Percentiles rank a stretch among this genome's conserved stretches.
Conservation (phyloP, 1,140 invertebrate genomes). For the Drosophila bocki region DNA sequence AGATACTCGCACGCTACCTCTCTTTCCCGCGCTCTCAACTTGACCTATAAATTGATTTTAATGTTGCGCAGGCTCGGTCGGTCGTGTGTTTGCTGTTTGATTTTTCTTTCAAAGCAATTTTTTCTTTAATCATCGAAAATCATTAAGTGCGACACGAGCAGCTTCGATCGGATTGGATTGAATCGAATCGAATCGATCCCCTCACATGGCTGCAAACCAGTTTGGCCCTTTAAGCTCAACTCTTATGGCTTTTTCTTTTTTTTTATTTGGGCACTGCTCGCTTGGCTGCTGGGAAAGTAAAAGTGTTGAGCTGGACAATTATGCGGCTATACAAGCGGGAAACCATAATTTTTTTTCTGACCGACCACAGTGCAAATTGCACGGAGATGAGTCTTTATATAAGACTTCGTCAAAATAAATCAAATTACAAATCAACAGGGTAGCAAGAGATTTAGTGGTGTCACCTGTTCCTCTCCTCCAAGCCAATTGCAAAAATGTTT, state of each 20-base stretch:
- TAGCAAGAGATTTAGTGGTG: constrained; percentile 48
- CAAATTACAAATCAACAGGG: constrained; percentile 59
- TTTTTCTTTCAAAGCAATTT: constrained; percentile 61
- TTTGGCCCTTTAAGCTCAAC: constrained; percentile 58
- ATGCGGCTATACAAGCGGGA: constrained; percentile 61
- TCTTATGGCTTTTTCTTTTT: constrained; percentile 31
- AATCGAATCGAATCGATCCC: constrained; percentile 42
- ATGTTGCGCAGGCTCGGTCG: constrained; percentile 75
- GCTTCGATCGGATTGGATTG: constrained; percentile 30
- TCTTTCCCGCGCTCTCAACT: constrained; percentile 49
- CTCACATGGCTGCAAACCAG: constrained; percentile 46
- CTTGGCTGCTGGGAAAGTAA: constrained; percentile 62
- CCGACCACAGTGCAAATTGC: constrained; percentile 54
- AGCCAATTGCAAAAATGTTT: constrained; percentile 46
- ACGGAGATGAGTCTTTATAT: constrained; percentile 70
- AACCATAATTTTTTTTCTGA: constrained; percentile 53
- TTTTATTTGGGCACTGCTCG: not conserved
- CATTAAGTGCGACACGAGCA: constrained; percentile 66
- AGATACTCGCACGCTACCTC: constrained; percentile 4
- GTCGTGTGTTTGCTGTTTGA: constrained; percentile 31
- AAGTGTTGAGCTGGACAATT: constrained; percentile 75
- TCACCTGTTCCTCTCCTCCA: constrained; percentile 14
- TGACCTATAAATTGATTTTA: constrained; percentile 82
- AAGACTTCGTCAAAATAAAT: constrained; percentile 75
- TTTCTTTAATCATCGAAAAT: constrained; percentile 59